Evolutionary conservation across 1,140 invertebrate species (phyloP), one percentile per base, ranked within the genome.

Genomic region (Sarcophaga bullata): DNA sequence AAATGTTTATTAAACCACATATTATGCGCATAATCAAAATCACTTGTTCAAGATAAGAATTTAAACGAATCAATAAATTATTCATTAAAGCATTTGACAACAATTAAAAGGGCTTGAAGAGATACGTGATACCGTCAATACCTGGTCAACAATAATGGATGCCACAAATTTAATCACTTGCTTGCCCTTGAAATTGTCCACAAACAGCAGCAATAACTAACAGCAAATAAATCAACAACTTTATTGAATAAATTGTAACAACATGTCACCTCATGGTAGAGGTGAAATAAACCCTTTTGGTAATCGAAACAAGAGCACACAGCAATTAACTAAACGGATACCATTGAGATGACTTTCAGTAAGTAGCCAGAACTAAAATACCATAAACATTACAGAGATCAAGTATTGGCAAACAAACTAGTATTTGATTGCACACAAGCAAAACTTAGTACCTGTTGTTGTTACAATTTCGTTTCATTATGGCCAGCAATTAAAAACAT

Each of bases 11-110:
- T 25, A 72, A 17, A 72, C 17, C 11, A 72, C 19, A 72, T 8
- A 76, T 48, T 48, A 76, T 76, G 54, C n/a, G 54, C 54, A 58
- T 76, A 48, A 76, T 76, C 73, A 78, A 52, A 78, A 78, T 19
- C 49, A 78, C n/a, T 47, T 78, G 17, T 19, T 50, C 50, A 50
- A 78, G 48, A 78, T 78, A 52, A 50, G 50, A 72, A 72, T 37
- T 37, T 75, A 78, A 76, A 8, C 37, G 19, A 19, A 7, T 25
- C 11, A 6, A 78, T 78, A 19, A 78, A 78, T 37, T 78, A 78
- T 78, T 50, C 48, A 78, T 78, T 4, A 50, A 78, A 49, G 4
- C 48, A 9, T n/a, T 50, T n/a, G 19, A 2, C 19, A 17, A 17
- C 8, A 52, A 78, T 19, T 13, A 17, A 50, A 50, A 78, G 75